phyloP scores from a whole-genome alignment of 1,140 invertebrate genomes.

The Achroia grisella region DNA sequence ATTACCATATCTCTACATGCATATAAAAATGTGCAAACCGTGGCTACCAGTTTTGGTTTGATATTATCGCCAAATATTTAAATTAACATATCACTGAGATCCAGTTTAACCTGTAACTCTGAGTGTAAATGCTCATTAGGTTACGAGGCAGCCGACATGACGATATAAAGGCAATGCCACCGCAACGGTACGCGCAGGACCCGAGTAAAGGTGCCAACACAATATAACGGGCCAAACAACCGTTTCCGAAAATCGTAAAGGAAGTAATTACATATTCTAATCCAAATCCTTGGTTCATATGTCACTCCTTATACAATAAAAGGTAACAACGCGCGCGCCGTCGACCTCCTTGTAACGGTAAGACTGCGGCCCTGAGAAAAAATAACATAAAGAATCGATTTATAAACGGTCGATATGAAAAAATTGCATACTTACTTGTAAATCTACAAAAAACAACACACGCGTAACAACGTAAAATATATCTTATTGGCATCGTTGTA shows the following conservation, averaged over 20 bases:
- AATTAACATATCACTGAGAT: no score
- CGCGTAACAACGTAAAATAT: conserved; percentile 14
- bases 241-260: conserved; percentile 68
- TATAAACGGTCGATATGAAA: conserved; percentile 43
- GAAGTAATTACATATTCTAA: conserved; percentile 73
- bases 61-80: no score
- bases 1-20: no score
- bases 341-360: conserved; percentile 56
- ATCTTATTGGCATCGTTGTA: no score
- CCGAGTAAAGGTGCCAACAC: conserved; percentile 20
- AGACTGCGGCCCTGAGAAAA: conserved; percentile 59
- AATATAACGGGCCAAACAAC: conserved; percentile 32
- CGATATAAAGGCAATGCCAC: conserved; percentile 11
- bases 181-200: neutral
- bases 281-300: conserved; percentile 61
- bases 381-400: conserved; percentile 55
- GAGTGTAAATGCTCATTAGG: no score
- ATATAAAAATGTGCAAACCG: no score
- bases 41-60: no score
- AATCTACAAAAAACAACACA: conserved; percentile 49
- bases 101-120: no score
- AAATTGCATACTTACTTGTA: conserved; percentile 61
- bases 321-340: conserved; percentile 15
- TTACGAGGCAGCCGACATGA: neutral
- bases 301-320: conserved; percentile 56